These are phyloP conservation scores for Azemiops feae DNA, from an alignment of 2,113 vertebrate species.

Conservation along the genomic window DNA sequence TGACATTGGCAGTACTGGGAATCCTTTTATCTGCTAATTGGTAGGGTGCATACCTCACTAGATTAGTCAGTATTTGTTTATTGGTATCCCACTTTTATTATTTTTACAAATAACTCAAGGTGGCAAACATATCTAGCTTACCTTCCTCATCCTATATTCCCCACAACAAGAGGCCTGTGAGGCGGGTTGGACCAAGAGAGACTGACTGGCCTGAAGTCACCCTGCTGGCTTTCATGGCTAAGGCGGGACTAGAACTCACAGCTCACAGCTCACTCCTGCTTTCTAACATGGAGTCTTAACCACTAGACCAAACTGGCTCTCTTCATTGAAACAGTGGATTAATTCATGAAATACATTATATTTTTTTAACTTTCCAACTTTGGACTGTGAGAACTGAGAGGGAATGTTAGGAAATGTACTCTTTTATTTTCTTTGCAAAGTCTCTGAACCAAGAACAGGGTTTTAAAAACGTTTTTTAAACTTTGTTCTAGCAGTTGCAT, in stretches of 20 bases:
- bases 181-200: neutral
- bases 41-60: neutral
- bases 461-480: neutral
- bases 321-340: neutral
- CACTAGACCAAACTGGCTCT: neutral
- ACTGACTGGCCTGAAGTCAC: neutral
- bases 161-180: neutral
- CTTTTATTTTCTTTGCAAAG: neutral
- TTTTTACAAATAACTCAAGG: neutral
- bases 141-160: neutral
- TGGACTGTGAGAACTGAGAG: neutral
- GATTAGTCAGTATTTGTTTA: neutral
- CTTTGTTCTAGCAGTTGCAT: neutral
- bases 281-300: neutral
- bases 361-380: neutral
- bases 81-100: neutral
- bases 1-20: neutral
- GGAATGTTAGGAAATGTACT: constrained; percentile 5
- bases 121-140: neutral
- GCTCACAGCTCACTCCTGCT: neutral
- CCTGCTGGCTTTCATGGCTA: neutral
- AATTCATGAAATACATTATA: neutral
- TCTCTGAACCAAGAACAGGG: neutral
- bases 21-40: neutral
- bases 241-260: neutral